phyloP scores from a whole-genome alignment of 2,113 vertebrate genomes.

The Xiphias gladius region DNA sequence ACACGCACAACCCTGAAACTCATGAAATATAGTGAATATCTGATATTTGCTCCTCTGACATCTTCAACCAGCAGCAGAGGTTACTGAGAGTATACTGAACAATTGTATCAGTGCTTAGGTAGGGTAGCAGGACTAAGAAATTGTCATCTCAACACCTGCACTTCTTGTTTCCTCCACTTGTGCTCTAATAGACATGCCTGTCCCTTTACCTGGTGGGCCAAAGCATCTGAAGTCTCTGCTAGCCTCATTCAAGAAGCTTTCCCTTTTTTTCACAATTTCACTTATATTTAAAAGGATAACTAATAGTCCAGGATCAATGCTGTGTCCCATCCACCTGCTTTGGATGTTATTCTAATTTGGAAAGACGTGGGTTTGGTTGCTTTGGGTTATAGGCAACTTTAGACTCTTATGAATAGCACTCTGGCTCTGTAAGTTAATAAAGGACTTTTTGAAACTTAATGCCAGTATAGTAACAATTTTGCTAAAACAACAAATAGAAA shows the following conservation, averaged over 20 bases:
- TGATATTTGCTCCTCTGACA: constrained; percentile 28
- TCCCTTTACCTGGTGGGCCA: background rate
- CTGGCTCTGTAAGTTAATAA: constrained; percentile 31
- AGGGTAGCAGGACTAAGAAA: constrained; percentile 16
- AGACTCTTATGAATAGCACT: constrained; percentile 30
- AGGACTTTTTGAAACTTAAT: constrained; percentile 44
- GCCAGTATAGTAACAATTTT: constrained; percentile 41
- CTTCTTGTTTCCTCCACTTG: constrained; percentile 30
- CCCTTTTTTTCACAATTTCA: background rate
- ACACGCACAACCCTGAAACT: constrained; percentile 19
- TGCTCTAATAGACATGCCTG: constrained; percentile 49
- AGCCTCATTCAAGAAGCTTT: constrained; percentile 15
- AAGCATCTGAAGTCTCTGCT: constrained; percentile 21
- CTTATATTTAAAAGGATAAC: background rate
- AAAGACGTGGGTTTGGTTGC: constrained; percentile 32
- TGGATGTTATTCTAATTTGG: constrained; percentile 13
- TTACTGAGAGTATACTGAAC: constrained; percentile 32
- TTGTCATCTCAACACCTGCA: background rate
- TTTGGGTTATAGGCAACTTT: constrained; percentile 42
- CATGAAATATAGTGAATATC: constrained; percentile 50
- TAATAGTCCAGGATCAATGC: constrained; percentile 13
- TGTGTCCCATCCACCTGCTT: background rate
- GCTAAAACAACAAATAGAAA: constrained; percentile 50
- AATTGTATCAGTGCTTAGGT: constrained; percentile 20
- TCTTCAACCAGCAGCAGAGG: constrained; percentile 18